Conservation (phyloP, 2,113 vertebrate species). For the Salvelinus alpinus region DNA sequence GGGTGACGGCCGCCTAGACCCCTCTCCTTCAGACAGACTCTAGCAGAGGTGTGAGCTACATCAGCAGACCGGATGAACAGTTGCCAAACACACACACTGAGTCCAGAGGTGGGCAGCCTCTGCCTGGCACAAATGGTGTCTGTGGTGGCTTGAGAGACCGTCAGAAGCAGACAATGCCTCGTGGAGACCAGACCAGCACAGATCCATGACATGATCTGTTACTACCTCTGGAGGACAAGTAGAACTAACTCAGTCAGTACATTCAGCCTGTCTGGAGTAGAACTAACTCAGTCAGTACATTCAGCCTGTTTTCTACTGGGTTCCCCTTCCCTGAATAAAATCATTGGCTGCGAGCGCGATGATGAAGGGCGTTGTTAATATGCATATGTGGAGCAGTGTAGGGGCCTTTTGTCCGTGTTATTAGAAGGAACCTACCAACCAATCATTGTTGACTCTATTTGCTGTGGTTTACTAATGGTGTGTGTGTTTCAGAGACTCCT, state of each 20-base stretch:
- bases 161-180: too few relatives aligned
- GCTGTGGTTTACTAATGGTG: not conserved
- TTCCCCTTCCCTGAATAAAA: too few relatives aligned
- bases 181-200: too few relatives aligned
- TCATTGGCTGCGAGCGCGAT: too few relatives aligned
- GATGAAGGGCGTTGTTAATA: too few relatives aligned
- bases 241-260: not conserved
- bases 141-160: not conserved
- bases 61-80: not conserved
- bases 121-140: not conserved
- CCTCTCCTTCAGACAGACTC: not conserved
- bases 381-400: too few relatives aligned
- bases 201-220: too few relatives aligned
- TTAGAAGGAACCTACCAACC: not conserved
- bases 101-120: not conserved
- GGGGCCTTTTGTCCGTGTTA: not conserved
- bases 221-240: too few relatives aligned
- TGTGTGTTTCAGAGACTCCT: constrained; percentile 85
- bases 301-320: too few relatives aligned
- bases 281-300: too few relatives aligned
- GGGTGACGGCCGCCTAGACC: too few relatives aligned
- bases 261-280: too few relatives aligned
- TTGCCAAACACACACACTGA: not conserved
- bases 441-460: not conserved
- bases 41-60: not conserved